Evolutionary conservation across 2,113 vertebrate genomes (phyloP), one percentile per base, ranked within the genome.

Genomic region (Sinocyclocheilus anshuiensis): DNA sequence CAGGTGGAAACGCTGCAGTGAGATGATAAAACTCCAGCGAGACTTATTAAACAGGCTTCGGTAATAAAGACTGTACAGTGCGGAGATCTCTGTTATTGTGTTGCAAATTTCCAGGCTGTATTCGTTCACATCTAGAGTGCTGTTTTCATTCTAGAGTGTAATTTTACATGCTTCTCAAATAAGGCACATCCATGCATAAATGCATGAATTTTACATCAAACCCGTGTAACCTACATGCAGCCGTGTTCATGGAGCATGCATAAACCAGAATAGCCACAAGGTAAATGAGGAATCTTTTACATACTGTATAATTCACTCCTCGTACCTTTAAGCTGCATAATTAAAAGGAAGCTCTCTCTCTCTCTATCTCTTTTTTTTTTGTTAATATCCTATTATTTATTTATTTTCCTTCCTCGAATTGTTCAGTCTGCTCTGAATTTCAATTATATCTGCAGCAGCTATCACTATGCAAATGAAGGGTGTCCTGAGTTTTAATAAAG

Each of bases 321-420:
- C 90, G 88, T 93, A 92, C 89, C 89, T 93, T 93, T 92, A 93
- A 94, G 92, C 90, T 88, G 89, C 86, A 90, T 93, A 94, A 94
- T 95, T 95, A 94, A 93, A 94, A 90, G 61, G 50, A 84, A 86
- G 86, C 90, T 92, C 77, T 45, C 42, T 42, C 42, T 42, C 42
- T 42, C 39, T 39, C 39, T 42, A 1, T 42, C 8, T 42, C 1
- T 33, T 0, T 33, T 7, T 67, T 90, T 33, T 92, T 91, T 88
- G 84, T 90, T 91, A 86, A 90, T 93, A 92, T 89, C 89, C 69
- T 84, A 90, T 87, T 90, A 80, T 92, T 92, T 91, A 89, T 89
- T 89, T 91, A 92, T 90, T 89, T 89, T 42, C 91, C 90, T 86
- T 85, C 71, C 87, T 22, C 18, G 84, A 90, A 89, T 83, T 57